Conservation (phyloP, 2,797 vertebrate species). For the Peromyscus melanophrys region DNA sequence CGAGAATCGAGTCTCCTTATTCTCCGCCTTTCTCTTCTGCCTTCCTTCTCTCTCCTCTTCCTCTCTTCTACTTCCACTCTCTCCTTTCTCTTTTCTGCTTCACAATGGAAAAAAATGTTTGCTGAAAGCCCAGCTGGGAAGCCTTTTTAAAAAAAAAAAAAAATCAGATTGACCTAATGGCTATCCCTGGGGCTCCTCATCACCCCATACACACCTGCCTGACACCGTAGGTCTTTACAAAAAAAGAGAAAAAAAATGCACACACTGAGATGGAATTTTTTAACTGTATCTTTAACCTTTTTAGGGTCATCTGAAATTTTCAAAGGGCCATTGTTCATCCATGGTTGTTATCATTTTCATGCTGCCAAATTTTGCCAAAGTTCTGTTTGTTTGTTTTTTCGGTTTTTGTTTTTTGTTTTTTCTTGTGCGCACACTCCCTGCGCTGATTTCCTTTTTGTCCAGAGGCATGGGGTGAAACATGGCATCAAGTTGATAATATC, state of each 20-base stretch:
- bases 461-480: conserved; percentile 88
- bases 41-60: conserved; percentile 72
- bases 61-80: conserved; percentile 85
- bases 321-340: conserved; percentile 87
- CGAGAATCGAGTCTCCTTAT: conserved; percentile 87
- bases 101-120: conserved; percentile 88
- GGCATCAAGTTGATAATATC: conserved; percentile 74
- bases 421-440: fast-evolving
- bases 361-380: conserved; percentile 97
- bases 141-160: conserved; percentile 82
- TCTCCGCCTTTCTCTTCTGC: conserved; percentile 77
- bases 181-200: conserved; percentile 78
- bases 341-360: conserved; percentile 87
- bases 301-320: conserved; percentile 82
- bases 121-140: conserved; percentile 93
- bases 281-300: conserved; percentile 86
- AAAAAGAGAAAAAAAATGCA: neutral
- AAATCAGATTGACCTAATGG: conserved; percentile 82
- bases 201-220: conserved; percentile 83
- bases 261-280: conserved; percentile 84
- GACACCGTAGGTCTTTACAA: conserved; percentile 86
- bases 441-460: conserved; percentile 49
- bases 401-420: conserved; percentile 66
- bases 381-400: conserved; percentile 62
- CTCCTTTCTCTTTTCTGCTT: conserved; percentile 89